Percentiles rank a stretch among this genome's conserved stretches.
Conservation (phyloP, 2,797 vertebrate species). For the Microctenopoma lineatum region DNA sequence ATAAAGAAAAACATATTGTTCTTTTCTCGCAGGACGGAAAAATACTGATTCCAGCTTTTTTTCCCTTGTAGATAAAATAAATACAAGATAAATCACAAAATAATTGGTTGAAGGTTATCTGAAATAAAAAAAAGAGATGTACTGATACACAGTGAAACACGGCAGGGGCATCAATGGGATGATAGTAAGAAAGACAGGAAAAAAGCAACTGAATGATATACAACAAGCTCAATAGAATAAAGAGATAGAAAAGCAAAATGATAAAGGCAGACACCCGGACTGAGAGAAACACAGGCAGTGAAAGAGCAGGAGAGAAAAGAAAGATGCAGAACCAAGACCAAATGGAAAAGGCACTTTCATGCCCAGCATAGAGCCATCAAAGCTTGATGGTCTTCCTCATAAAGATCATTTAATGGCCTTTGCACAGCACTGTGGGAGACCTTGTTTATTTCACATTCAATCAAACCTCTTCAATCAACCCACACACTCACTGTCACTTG, state of each 20-base stretch:
- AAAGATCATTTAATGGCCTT: slow-evolving; percentile 77
- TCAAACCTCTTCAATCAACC: slow-evolving; percentile 72
- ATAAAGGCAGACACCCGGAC: slow-evolving; percentile 3
- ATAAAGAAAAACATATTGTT: too few species aligned
- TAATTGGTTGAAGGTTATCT: too few species aligned
- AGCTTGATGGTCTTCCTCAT: slow-evolving; percentile 70
- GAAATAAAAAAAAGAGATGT: too few species aligned
- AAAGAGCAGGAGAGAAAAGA: not conserved
- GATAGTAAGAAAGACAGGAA: not conserved
- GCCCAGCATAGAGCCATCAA: slow-evolving; percentile 64
- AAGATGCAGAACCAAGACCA: slow-evolving; percentile 13
- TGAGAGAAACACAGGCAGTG: slow-evolving; percentile 2
- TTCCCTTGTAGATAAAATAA: not conserved
- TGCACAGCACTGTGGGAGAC: slow-evolving; percentile 63
- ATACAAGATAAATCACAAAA: not conserved
- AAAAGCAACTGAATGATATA: not conserved
- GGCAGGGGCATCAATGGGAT: not conserved
- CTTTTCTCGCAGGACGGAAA: too few species aligned
- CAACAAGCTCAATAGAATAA: not conserved
- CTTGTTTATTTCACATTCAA: slow-evolving; percentile 81
- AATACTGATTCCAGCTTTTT: too few species aligned
- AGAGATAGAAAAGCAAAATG: not conserved
- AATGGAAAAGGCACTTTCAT: slow-evolving; percentile 63
- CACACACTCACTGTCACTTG: slow-evolving; percentile 66
- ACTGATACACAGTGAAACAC: too few species aligned